Evolutionary conservation across 2,888 invertebrate genomes (phyloP).

Genomic region (Pterostichus madidus): DNA sequence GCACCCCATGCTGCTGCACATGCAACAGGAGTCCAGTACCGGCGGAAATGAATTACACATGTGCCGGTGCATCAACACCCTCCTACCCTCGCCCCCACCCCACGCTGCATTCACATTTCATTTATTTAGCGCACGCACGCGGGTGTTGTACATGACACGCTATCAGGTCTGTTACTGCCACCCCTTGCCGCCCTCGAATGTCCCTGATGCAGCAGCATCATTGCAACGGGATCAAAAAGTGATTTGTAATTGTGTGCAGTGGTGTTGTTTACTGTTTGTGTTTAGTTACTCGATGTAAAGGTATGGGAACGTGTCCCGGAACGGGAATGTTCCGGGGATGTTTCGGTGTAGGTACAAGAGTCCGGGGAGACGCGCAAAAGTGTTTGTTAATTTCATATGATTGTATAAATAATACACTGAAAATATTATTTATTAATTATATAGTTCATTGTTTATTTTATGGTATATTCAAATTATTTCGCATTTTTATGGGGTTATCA

Average conservation of each 20-base stretch:
- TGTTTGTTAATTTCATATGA: no score
- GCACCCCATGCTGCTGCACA: slow-evolving; percentile 1
- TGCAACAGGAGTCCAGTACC: slow-evolving; percentile 42
- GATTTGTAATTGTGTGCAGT: slow-evolving; percentile 39
- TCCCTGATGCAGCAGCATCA: not conserved
- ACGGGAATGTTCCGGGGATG: no score
- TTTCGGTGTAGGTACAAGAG: no score
- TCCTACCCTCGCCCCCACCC: not conserved
- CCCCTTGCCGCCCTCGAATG: not conserved
- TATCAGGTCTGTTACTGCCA: not conserved
- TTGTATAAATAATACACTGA: no score
- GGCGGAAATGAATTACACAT: slow-evolving; percentile 57
- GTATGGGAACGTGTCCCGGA: not conserved
- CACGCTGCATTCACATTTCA: slow-evolving; percentile 51
- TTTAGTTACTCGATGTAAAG: not conserved
- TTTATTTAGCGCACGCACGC: slow-evolving; percentile 55
- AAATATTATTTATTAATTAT: no score
- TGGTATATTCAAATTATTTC: no score
- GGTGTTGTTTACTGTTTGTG: not conserved
- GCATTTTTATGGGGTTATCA: no score
- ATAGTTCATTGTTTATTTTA: no score
- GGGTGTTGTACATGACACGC: slow-evolving; percentile 22
- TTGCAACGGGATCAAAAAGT: slow-evolving; percentile 45
- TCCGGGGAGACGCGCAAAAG: no score
- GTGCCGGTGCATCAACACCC: slow-evolving; percentile 33